Evolutionary conservation across 2,113 vertebrate species (phyloP).

Genomic region (Ammodytes marinus): DNA sequence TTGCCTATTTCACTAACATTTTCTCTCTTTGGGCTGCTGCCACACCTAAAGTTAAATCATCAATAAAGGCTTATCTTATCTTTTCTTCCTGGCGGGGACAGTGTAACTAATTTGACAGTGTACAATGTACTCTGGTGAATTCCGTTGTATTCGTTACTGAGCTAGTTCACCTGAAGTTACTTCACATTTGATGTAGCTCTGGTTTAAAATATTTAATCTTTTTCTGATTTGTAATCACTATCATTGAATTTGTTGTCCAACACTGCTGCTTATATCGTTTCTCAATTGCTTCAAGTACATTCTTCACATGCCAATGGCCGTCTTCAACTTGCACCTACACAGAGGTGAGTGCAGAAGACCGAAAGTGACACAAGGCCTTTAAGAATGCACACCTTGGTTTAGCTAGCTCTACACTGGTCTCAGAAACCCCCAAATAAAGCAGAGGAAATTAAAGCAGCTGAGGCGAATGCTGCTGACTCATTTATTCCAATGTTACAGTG

Average conservation of each 20-base stretch:
- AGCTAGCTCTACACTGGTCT: background rate
- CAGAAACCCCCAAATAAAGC: background rate
- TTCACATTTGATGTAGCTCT: background rate
- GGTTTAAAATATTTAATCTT: background rate
- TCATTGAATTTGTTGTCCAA: background rate
- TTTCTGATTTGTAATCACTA: background rate
- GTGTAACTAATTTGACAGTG: background rate
- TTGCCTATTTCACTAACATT: too few species aligned
- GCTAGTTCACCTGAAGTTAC: too few species aligned
- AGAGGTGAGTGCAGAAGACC: background rate
- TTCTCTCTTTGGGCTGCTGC: too few species aligned
- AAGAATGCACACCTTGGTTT: conserved; percentile 3
- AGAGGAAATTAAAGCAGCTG: background rate
- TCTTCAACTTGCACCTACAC: background rate
- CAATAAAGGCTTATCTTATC: too few species aligned
- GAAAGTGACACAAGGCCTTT: conserved; percentile 1
- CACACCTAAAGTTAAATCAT: too few species aligned
- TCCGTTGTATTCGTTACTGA: too few species aligned
- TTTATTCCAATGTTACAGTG: conserved; percentile 6
- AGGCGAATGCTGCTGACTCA: conserved; percentile 8
- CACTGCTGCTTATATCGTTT: background rate
- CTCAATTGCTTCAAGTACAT: background rate
- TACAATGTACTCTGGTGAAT: too few species aligned
- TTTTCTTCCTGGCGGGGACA: background rate
- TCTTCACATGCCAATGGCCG: background rate